Conservation (phyloP, 1,140 invertebrate genomes). For the Drosophila melanica region DNA sequence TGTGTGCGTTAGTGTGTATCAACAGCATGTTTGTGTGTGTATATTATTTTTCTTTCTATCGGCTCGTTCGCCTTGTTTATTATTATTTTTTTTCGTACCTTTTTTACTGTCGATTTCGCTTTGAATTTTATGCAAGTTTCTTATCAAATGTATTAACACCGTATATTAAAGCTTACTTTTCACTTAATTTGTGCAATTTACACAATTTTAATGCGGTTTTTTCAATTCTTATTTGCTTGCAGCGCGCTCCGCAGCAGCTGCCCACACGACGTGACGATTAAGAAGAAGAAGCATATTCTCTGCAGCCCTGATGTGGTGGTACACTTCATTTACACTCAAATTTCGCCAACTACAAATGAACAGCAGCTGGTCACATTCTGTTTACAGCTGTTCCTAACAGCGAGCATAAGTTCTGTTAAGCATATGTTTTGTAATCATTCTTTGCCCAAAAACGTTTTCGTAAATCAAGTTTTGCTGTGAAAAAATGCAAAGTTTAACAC, state of each 20-base stretch:
- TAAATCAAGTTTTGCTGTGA: conserved; percentile 19
- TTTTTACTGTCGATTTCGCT: conserved; percentile 36
- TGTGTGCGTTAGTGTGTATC: conserved; percentile 43
- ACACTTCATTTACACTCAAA: conserved; percentile 1
- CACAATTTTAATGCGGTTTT: conserved; percentile 72
- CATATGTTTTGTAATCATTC: conserved; percentile 66
- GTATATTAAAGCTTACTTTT: conserved; percentile 46
- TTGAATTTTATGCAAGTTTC: conserved; percentile 23
- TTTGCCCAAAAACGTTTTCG: not conserved
- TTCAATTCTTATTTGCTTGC: conserved; percentile 75
- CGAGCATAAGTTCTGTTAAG: conserved; percentile 12
- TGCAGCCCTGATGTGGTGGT: conserved; percentile 12
- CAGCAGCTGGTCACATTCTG: conserved; percentile 19
- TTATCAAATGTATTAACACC: conserved; percentile 32
- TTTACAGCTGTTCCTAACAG: conserved; percentile 38
- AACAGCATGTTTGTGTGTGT: conserved; percentile 75
- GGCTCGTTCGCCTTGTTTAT: conserved; percentile 76
- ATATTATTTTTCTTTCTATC: conserved; percentile 75
- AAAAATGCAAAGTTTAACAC: conserved; percentile 75
- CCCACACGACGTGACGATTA: conserved; percentile 51
- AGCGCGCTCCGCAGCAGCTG: conserved; percentile 65
- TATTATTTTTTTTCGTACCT: conserved; percentile 77
- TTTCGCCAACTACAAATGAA: not conserved
- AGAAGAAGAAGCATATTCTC: conserved; percentile 42
- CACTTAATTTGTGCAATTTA: conserved; percentile 63